phyloP scores from a whole-genome alignment of 2,113 vertebrate genomes.

The Aplodontia rufa region DNA sequence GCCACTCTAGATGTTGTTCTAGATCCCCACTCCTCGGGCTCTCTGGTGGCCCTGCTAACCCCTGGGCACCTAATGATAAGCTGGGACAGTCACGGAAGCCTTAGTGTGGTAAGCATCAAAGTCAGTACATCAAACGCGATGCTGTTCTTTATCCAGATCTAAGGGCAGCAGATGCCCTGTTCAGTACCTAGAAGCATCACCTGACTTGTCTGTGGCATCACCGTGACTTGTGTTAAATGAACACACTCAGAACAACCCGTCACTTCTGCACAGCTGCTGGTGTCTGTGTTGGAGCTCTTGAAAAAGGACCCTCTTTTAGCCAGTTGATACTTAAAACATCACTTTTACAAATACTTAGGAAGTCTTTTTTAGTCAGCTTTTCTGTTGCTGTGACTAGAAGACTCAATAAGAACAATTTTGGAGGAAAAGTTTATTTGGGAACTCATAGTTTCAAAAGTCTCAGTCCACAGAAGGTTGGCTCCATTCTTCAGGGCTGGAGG shows the following conservation, averaged over 20 bases:
- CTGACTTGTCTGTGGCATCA: neutral
- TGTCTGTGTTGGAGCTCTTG: neutral
- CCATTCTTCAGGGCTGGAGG: too few relatives aligned
- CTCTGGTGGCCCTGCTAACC: neutral
- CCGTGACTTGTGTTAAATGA: neutral
- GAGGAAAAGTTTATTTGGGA: too few relatives aligned
- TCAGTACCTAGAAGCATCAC: neutral
- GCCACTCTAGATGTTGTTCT: neutral
- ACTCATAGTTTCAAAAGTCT: too few relatives aligned
- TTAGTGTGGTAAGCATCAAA: neutral
- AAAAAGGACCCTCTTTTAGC: neutral
- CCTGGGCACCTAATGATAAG: neutral
- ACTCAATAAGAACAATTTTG: too few relatives aligned
- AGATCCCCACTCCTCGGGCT: neutral
- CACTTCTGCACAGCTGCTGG: neutral
- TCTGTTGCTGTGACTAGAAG: too few relatives aligned
- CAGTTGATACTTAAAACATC: neutral
- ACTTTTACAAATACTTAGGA: neutral
- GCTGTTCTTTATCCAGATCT: constrained; percentile 38
- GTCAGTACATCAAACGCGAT: constrained; percentile 16
- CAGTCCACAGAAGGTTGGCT: too few relatives aligned
- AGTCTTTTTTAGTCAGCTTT: too few relatives aligned
- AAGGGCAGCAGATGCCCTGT: neutral
- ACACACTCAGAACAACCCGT: constrained; percentile 7
- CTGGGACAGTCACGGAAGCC: fast-evolving